Conservation (phyloP, 2,888 invertebrate genomes). For the Pollenia labialis region DNA sequence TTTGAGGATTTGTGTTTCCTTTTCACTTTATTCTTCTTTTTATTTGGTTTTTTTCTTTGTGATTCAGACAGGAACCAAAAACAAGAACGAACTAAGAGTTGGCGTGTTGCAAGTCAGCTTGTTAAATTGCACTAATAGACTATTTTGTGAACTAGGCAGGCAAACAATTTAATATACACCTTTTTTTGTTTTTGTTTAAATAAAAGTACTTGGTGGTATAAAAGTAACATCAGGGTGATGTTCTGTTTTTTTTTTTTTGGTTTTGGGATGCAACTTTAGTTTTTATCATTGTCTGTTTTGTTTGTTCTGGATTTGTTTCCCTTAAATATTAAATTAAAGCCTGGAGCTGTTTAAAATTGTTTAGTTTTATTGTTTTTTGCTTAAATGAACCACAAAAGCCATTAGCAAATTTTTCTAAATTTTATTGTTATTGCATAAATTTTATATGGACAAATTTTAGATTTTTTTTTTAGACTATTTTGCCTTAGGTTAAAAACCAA, state of each 20-base stretch:
- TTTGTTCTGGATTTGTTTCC: not conserved
- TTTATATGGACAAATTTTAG: slow-evolving; percentile 7
- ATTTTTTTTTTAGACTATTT: slow-evolving; percentile 3
- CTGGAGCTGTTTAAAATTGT: slow-evolving; percentile 26
- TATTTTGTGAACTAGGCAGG: slow-evolving; percentile 39
- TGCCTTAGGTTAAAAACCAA: slow-evolving; percentile 36
- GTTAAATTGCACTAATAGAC: slow-evolving; percentile 61
- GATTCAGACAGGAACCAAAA: not conserved
- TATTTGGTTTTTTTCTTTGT: not conserved
- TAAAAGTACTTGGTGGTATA: not conserved
- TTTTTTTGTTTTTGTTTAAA: not conserved
- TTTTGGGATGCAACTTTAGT: not conserved
- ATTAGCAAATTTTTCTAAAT: slow-evolving; percentile 16
- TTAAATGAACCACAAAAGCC: slow-evolving; percentile 25
- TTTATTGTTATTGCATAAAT: slow-evolving; percentile 13
- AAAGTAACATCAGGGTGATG: not conserved
- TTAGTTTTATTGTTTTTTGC: slow-evolving; percentile 5
- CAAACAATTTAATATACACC: slow-evolving; percentile 64
- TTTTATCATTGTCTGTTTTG: not conserved
- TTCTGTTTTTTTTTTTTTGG: not conserved
- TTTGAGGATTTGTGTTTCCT: slow-evolving; percentile 43
- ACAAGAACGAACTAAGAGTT: not conserved
- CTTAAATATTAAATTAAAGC: slow-evolving; percentile 45
- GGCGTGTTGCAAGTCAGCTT: slow-evolving; percentile 17
- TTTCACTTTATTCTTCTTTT: slow-evolving; percentile 13